These are phyloP conservation scores for Barnardius zonarius DNA, from an alignment of 2,113 vertebrate genomes.

Conservation along the genomic window DNA sequence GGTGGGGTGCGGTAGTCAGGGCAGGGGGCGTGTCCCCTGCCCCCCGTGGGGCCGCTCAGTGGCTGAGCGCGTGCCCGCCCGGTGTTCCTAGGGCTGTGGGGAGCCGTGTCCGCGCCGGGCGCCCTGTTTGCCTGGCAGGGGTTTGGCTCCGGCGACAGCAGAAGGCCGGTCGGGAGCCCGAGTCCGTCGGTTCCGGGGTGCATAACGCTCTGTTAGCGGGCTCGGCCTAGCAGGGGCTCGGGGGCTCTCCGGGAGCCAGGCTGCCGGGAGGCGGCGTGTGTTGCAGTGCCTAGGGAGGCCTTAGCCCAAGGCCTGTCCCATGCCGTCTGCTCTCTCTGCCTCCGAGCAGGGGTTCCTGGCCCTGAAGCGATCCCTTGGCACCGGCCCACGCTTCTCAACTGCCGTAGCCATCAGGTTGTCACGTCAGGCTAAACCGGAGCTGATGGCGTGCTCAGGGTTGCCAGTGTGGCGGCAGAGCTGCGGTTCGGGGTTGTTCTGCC, in stretches of 20 bases:
- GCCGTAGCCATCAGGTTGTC: neutral
- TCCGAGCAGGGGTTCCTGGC: accelerated
- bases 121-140: neutral
- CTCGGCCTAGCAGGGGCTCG: neutral
- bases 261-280: neutral
- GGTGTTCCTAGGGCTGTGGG: neutral
- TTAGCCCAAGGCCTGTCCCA: neutral
- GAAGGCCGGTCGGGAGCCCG: neutral
- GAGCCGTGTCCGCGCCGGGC: neutral
- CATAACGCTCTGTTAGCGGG: too few species aligned
- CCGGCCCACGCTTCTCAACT: neutral
- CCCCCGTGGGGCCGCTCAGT: neutral
- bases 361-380: neutral
- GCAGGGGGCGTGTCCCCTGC: too few species aligned
- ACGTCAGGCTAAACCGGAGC: accelerated
- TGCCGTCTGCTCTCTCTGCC: neutral
- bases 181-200: neutral
- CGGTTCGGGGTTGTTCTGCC: neutral
- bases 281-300: too few species aligned
- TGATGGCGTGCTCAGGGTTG: accelerated
- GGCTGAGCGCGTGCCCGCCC: neutral
- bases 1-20: neutral
- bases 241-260: neutral
- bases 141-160: too few species aligned
- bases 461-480: too few species aligned